Conservation (phyloP, 2,113 vertebrate species). For the Hydrolagus affinis region DNA sequence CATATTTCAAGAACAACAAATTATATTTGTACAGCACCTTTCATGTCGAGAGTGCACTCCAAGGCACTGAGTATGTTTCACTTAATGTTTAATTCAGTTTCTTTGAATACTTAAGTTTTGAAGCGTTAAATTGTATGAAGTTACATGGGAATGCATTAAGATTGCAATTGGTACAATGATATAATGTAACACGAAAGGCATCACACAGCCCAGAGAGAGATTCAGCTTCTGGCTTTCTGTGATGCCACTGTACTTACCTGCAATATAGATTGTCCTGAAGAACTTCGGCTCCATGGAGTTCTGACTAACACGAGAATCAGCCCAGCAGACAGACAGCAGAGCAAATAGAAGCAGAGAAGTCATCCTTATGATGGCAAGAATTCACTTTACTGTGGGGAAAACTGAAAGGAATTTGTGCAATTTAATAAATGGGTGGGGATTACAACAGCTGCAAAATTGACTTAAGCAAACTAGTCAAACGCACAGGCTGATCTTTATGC, state of each 20-base stretch:
- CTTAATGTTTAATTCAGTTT: background rate
- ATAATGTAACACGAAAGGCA: background rate
- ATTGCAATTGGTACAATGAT: background rate
- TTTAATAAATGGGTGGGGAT: slow-evolving; percentile 25
- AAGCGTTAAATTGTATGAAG: background rate
- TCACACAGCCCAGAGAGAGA: background rate
- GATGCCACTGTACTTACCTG: slow-evolving; percentile 64
- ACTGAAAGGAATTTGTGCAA: slow-evolving; percentile 25
- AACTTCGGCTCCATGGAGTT: slow-evolving; percentile 57
- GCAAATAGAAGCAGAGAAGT: slow-evolving; percentile 71
- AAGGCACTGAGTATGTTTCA: too few species aligned
- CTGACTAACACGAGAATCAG: slow-evolving; percentile 57
- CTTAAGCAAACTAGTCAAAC: slow-evolving; percentile 17
- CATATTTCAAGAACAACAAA: background rate
- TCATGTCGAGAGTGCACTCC: too few species aligned
- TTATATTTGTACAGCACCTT: too few species aligned
- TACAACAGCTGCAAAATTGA: slow-evolving; percentile 22
- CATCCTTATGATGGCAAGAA: slow-evolving; percentile 63
- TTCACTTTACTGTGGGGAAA: slow-evolving; percentile 64
- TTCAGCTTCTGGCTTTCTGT: background rate
- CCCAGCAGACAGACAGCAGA: slow-evolving; percentile 72
- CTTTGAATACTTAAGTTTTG: background rate
- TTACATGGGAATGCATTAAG: background rate
- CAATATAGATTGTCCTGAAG: slow-evolving; percentile 76
- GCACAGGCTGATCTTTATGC: background rate